Percentiles rank a stretch among this genome's conserved stretches.
These are phyloP conservation scores for Phenganax subtilis DNA, from an alignment of 92 coral and sea anemone species.

Conservation along the genomic window DNA sequence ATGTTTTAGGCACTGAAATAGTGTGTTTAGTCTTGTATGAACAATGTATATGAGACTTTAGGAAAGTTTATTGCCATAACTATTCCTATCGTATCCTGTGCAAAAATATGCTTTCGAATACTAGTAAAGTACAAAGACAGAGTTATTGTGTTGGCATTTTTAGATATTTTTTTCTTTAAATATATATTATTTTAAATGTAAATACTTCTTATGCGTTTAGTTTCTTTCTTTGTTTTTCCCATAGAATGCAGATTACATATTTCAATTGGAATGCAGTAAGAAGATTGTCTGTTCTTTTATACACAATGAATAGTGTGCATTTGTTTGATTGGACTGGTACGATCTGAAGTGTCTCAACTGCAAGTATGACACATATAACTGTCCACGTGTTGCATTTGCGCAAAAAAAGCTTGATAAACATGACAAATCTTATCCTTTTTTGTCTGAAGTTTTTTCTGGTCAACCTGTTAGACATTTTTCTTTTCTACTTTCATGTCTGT, in stretches of 20 bases:
- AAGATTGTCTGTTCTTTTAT: slow-evolving; percentile 11
- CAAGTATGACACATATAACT: slow-evolving; percentile 32
- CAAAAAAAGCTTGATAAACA: slow-evolving; percentile 20
- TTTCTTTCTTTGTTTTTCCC: background rate
- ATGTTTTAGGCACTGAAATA: too few relatives aligned
- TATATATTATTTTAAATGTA: too few relatives aligned
- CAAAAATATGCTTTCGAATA: too few relatives aligned
- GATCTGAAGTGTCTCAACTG: slow-evolving; percentile 37
- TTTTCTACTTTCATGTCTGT: background rate
- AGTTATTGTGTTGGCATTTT: too few relatives aligned
- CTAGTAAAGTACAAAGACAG: too few relatives aligned
- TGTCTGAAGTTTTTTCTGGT: background rate
- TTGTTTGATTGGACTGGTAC: slow-evolving; percentile 25
- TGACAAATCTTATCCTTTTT: slow-evolving; percentile 20
- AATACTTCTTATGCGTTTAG: too few relatives aligned
- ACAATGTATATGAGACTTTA: too few relatives aligned
- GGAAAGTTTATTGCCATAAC: too few relatives aligned
- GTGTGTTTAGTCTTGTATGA: too few relatives aligned
- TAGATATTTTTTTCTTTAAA: too few relatives aligned
- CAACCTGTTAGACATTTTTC: background rate
- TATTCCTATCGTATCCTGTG: too few relatives aligned
- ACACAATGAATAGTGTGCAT: slow-evolving; percentile 8
- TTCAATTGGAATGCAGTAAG: slow-evolving; percentile 12
- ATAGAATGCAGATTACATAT: slow-evolving; percentile 8
- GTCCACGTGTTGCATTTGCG: slow-evolving; percentile 10